Percentiles rank a stretch among this genome's conserved stretches.
phyloP scores from a whole-genome alignment of 1,140 invertebrate genomes.

The Copidosoma floridanum region DNA sequence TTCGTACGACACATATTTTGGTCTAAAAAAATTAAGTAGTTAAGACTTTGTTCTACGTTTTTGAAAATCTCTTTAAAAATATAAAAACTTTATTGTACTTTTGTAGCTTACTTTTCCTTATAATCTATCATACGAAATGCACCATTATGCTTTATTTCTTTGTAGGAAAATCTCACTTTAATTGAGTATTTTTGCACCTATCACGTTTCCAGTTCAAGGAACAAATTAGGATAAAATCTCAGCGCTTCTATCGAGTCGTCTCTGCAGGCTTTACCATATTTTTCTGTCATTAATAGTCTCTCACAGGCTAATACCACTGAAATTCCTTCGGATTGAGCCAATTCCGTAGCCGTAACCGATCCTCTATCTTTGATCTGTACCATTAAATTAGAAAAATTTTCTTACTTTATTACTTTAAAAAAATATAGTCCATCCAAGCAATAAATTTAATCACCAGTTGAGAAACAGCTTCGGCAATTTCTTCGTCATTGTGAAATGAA shows the following conservation, averaged over 20 bases:
- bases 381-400: slow-evolving; percentile 29
- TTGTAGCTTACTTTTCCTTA: slow-evolving; percentile 3
- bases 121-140: not conserved
- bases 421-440: too few relatives aligned
- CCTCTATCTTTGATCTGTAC: slow-evolving; percentile 72
- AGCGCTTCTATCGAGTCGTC: slow-evolving; percentile 93
- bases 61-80: slow-evolving; percentile 20
- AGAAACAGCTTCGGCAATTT: slow-evolving; percentile 70
- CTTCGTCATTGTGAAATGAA: slow-evolving; percentile 73
- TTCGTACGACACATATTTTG: not conserved
- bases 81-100: slow-evolving; percentile 12
- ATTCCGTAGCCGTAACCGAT: slow-evolving; percentile 79
- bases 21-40: slow-evolving; percentile 17
- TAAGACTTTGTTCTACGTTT: too few relatives aligned
- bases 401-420: not conserved
- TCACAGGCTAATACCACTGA: slow-evolving; percentile 88
- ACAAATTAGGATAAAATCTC: slow-evolving; percentile 87
- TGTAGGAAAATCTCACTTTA: slow-evolving; percentile 11
- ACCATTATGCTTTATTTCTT: slow-evolving; percentile 3
- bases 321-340: slow-evolving; percentile 77
- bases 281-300: slow-evolving; percentile 79
- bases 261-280: slow-evolving; percentile 79
- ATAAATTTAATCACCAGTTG: slow-evolving; percentile 64
- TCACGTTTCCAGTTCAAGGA: slow-evolving; percentile 58
- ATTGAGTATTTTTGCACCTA: slow-evolving; percentile 9